Percentiles rank a stretch among this genome's conserved stretches.
Evolutionary conservation across 2,797 vertebrate genomes (phyloP).

Genomic region (Lates japonicus): DNA sequence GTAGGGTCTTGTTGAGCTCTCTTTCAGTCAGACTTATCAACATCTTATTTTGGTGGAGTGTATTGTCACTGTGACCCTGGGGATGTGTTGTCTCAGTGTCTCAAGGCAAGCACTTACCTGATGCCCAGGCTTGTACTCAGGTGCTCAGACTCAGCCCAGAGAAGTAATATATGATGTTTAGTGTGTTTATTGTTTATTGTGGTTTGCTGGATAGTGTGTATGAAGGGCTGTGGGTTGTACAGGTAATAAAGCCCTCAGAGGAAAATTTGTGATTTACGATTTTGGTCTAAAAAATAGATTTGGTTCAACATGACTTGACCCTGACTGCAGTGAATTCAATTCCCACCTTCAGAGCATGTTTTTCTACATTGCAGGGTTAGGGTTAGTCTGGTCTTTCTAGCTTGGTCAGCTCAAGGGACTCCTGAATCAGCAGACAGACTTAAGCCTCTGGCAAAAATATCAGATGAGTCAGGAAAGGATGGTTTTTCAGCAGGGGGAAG

Average conservation of each 20-base stretch:
- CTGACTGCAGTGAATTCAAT: not conserved
- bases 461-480: not conserved
- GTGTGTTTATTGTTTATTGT: not conserved
- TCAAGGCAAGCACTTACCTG: not conserved
- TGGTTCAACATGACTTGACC: not conserved
- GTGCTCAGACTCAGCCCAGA: not conserved
- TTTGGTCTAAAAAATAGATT: not conserved
- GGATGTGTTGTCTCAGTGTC: not conserved
- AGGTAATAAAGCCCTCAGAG: not conserved
- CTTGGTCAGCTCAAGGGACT: not conserved
- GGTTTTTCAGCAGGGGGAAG: slow-evolving; percentile 1
- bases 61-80: not conserved
- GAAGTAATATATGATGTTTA: not conserved
- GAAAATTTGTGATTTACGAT: not conserved
- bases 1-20: not conserved
- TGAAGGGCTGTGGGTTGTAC: not conserved
- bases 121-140: too few species aligned
- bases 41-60: not conserved
- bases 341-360: not conserved
- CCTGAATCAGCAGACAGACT: not conserved
- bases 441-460: slow-evolving; percentile 11
- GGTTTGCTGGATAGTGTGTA: not conserved
- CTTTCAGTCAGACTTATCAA: not conserved
- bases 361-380: not conserved
- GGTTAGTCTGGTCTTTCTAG: not conserved